phyloP scores from a whole-genome alignment of 2,888 invertebrate genomes.

The Hylaea fasciaria region DNA sequence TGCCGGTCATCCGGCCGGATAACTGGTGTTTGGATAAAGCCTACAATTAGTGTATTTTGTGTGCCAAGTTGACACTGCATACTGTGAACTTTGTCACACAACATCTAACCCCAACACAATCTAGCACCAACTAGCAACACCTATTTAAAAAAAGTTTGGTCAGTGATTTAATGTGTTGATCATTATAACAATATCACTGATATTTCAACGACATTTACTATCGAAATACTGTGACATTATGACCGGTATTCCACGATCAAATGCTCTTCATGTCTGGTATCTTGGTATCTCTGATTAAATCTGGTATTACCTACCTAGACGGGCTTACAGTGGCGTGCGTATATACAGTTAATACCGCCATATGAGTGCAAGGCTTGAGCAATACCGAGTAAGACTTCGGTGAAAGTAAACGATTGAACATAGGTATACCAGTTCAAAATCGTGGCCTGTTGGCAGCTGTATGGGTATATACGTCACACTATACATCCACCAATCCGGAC shows the following conservation, averaged over 20 bases:
- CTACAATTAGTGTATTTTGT: too few species aligned
- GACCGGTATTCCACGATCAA: neutral
- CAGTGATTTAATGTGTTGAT: too few species aligned
- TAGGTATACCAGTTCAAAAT: conserved; percentile 13
- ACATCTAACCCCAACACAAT: too few species aligned
- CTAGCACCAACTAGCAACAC: too few species aligned
- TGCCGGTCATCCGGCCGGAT: too few species aligned
- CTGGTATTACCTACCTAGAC: conserved; percentile 21
- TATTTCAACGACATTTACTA: neutral
- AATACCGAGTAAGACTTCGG: conserved; percentile 40
- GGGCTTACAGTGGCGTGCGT: conserved; percentile 33
- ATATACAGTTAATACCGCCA: conserved; percentile 44
- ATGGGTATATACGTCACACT: too few species aligned
- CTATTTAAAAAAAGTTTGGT: too few species aligned
- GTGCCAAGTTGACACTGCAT: too few species aligned
- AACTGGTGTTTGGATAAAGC: too few species aligned
- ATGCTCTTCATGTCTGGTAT: conserved; percentile 3
- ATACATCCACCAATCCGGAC: too few species aligned
- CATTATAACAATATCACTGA: too few species aligned
- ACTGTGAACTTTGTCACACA: too few species aligned
- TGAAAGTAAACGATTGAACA: conserved; percentile 45
- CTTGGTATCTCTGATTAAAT: conserved; percentile 6
- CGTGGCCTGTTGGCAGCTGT: neutral
- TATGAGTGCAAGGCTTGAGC: conserved; percentile 41
- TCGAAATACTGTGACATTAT: neutral